Base-by-base conservation (phyloP, 2,888 invertebrate genomes). In the Actias luna region DNA sequence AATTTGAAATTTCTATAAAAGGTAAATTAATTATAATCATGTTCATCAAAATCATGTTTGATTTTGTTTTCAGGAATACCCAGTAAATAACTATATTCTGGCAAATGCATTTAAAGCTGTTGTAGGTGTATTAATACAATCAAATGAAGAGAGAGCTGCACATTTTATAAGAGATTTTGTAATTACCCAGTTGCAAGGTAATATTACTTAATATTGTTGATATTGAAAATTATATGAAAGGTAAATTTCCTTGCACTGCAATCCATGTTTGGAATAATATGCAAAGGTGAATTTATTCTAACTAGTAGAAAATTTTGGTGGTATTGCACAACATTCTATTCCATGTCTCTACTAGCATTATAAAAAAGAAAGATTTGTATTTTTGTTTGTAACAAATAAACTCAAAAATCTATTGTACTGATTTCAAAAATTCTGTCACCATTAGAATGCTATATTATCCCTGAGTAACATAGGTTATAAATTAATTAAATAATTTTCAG, bases 151-250 rank as follows among this genome's bases (percentile, higher is more conserved):
- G 60, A 93, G 94, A 62, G 94, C 97, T 0, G 94, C 95, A 63
- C 87, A 93, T 64, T 98, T 99, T 88, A 94, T 99, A 0, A 93
- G 96, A 62, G 99, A 99, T 82, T 96, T 97, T 78, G 94, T 99
- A 62, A 94, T 99, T 63, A 95, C 97, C 2, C 96, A 96, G 77
- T 86, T 99, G 52, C 95, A 96, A 81, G 98, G 92, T 88, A 65
- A 57, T 60, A 65, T 55, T 22, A 7, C 16, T 42, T 18, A 42
- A 39, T 36, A 36, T 36, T 36, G 8, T 14, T 36, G 10, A 1
- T 18, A 18, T 5, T 42, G n/a, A 39, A 2, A n/a, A n/a, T 42
- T 18, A 16, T 39, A 39, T 25, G 18, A 22, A 22, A 46, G 8
- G 18, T 5, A n/a, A 16, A 5, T 39, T n/a, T 5, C n/a, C 39